A percentile compares a stretch with the other conserved stretches of the same genome.
Conservation (phyloP, 2,113 vertebrate species). For the Empidonax alnorum region DNA sequence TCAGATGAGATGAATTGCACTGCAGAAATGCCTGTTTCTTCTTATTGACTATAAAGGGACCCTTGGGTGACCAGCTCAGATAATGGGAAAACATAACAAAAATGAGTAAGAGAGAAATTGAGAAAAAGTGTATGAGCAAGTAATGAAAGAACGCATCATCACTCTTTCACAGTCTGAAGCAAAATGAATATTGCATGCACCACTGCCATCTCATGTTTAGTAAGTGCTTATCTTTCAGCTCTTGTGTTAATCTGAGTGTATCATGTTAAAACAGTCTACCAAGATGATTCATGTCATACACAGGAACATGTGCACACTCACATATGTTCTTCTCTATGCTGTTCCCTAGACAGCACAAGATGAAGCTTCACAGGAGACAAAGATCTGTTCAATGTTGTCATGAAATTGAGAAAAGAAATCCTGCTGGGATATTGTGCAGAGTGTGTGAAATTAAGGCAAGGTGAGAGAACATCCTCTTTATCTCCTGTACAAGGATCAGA, state of each 20-base stretch:
- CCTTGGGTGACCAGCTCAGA: background rate
- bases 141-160: slow-evolving; percentile 24
- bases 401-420: slow-evolving; percentile 59
- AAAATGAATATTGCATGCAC: background rate
- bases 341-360: slow-evolving; percentile 4
- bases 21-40: background rate
- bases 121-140: background rate
- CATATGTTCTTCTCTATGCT: background rate
- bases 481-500: background rate
- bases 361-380: slow-evolving; percentile 62
- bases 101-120: background rate
- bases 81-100: slow-evolving; percentile 8
- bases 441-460: slow-evolving; percentile 73
- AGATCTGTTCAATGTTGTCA: slow-evolving; percentile 28
- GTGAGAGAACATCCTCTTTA: slow-evolving; percentile 54
- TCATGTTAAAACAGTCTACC: background rate
- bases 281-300: background rate
- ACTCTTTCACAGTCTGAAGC: background rate
- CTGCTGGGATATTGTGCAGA: slow-evolving; percentile 73
- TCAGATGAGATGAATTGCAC: background rate
- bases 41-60: background rate
- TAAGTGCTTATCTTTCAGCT: slow-evolving; percentile 18
- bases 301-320: background rate
- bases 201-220: slow-evolving; percentile 10
- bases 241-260: background rate